These are phyloP conservation scores for Rhea pennata DNA, from an alignment of 2,113 vertebrate genomes.

Conservation along the genomic window DNA sequence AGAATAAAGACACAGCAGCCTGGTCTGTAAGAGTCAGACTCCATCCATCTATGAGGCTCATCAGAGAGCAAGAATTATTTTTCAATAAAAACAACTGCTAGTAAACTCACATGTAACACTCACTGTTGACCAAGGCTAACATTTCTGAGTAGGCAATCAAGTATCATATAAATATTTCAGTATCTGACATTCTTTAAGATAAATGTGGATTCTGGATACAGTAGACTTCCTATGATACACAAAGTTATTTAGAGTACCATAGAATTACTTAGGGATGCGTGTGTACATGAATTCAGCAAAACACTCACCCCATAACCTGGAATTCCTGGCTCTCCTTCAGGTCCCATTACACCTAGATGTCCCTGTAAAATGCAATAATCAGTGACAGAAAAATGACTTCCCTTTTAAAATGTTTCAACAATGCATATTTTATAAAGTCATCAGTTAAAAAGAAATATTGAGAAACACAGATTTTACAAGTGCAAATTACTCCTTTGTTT, in stretches of 20 bases:
- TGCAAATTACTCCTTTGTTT: background rate
- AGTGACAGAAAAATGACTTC: conserved; percentile 25
- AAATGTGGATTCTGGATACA: background rate
- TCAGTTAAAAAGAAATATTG: background rate
- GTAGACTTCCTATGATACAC: background rate
- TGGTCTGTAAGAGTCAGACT: background rate
- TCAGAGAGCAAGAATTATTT: background rate
- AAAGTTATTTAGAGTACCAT: background rate
- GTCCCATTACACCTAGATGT: conserved; percentile 86
- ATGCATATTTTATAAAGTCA: background rate
- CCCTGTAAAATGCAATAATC: conserved; percentile 83
- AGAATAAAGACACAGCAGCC: background rate
- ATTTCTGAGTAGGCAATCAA: background rate
- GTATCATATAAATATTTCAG: background rate
- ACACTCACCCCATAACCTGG: conserved; percentile 87
- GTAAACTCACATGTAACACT: background rate
- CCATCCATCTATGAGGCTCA: background rate
- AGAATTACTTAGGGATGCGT: background rate
- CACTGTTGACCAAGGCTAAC: background rate
- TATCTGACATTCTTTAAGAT: background rate
- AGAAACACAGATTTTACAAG: conserved; percentile 17
- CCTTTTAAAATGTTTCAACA: background rate
- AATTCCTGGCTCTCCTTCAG: conserved; percentile 88
- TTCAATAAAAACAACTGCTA: background rate
- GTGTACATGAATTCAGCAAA: background rate